phyloP scores from a whole-genome alignment of 2,113 vertebrate genomes.

The Gobius niger region DNA sequence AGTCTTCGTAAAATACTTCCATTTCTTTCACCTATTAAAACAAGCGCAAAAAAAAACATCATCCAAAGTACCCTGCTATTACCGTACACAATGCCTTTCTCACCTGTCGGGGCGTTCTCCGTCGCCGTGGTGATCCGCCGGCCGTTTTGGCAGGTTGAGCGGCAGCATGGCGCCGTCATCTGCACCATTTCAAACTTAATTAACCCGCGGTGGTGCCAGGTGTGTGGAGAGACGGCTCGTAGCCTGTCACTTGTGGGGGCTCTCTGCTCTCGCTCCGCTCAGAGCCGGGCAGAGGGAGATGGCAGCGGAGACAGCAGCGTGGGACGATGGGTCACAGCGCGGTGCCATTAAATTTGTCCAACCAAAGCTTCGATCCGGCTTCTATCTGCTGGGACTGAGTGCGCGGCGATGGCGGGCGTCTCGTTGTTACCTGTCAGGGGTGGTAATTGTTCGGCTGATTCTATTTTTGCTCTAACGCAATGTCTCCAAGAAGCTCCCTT shows the following conservation, averaged over 20 bases:
- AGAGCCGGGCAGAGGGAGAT: conserved; percentile 44
- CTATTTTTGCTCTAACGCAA: too few relatives aligned
- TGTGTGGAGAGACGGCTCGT: conserved; percentile 18
- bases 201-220: conserved; percentile 61
- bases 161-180: conserved; percentile 70
- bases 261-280: conserved; percentile 44
- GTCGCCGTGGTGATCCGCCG: conserved; percentile 17
- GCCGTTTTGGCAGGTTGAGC: conserved; percentile 48
- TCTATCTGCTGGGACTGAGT: too few relatives aligned
- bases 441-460: too few relatives aligned
- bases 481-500: too few relatives aligned
- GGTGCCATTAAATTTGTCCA: neutral
- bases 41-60: conserved; percentile 2
- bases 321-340: conserved; percentile 23
- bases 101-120: conserved; percentile 35
- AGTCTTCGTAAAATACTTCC: neutral
- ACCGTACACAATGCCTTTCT: conserved; percentile 21
- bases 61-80: conserved; percentile 11
- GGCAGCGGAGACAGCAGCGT: conserved; percentile 10
- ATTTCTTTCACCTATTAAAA: neutral
- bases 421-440: too few relatives aligned
- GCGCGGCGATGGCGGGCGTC: too few relatives aligned
- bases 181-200: conserved; percentile 76
- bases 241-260: conserved; percentile 40
- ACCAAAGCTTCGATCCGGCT: too few relatives aligned